These are phyloP conservation scores for Dendrophyllia cribrosa DNA, from an alignment of 64 coral and sea anemone species.

Conservation along the genomic window DNA sequence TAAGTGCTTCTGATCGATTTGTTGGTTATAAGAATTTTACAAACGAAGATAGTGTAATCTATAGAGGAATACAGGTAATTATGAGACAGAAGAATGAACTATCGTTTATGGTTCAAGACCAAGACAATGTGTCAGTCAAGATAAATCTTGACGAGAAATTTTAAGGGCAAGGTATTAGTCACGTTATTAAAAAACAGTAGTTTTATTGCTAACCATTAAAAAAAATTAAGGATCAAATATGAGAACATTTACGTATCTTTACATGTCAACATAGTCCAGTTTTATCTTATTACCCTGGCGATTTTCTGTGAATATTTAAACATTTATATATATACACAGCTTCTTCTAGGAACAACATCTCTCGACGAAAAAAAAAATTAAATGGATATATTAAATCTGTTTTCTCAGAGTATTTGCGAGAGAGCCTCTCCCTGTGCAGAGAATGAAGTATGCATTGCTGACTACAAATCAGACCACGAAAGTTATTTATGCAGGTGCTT, in stretches of 20 bases:
- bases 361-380: background rate
- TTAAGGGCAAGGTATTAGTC: too few species aligned
- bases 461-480: background rate
- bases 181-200: too few species aligned
- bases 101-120: background rate
- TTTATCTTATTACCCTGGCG: too few species aligned
- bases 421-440: background rate
- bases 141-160: too few species aligned
- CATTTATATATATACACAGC: too few species aligned
- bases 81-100: background rate
- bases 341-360: background rate
- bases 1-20: background rate
- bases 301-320: too few species aligned
- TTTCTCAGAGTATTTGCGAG: conserved; percentile 11
- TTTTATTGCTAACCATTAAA: too few species aligned
- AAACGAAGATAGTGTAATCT: background rate
- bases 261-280: too few species aligned
- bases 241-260: too few species aligned
- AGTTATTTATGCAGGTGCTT: background rate
- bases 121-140: background rate
- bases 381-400: background rate
- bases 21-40: conserved; percentile 1
- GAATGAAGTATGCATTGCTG: background rate
- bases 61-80: conserved; percentile 1
- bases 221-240: too few species aligned